These are phyloP conservation scores for Stenoptilia bipunctidactyla DNA, from an alignment of 2,888 invertebrate genomes.

Conservation along the genomic window DNA sequence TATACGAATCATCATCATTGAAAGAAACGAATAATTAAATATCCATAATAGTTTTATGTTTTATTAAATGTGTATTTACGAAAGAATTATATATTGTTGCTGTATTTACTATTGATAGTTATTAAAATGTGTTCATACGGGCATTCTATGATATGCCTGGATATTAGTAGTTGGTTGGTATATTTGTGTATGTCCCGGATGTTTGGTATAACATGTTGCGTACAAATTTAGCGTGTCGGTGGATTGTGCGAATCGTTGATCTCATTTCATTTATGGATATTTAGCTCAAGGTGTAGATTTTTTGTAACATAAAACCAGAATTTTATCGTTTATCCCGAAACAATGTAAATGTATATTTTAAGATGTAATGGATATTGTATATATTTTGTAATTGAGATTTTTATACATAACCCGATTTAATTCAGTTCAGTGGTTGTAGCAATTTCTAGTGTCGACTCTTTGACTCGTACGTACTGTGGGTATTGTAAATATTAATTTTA, in stretches of 20 bases:
- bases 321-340: conserved; percentile 31
- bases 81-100: conserved; percentile 12
- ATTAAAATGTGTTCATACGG: conserved; percentile 36
- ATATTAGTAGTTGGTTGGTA: conserved; percentile 23
- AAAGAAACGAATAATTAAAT: neutral
- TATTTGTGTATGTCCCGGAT: conserved; percentile 23
- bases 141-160: conserved; percentile 41
- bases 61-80: conserved; percentile 1
- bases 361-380: conserved; percentile 52
- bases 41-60: conserved; percentile 1
- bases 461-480: conserved; percentile 22
- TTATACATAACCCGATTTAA: conserved; percentile 53
- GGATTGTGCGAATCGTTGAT: conserved; percentile 59
- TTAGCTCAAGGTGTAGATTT: conserved; percentile 62
- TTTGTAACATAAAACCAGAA: conserved; percentile 40
- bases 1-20: neutral
- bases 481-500: conserved; percentile 51
- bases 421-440: conserved; percentile 46
- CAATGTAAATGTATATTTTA: conserved; percentile 53
- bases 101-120: conserved; percentile 25
- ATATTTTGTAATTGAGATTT: conserved; percentile 62
- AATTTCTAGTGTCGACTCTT: conserved; percentile 44
- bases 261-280: conserved; percentile 62
- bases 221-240: neutral
- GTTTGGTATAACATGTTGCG: conserved; percentile 26